phyloP scores from a whole-genome alignment of 1,140 invertebrate species.

The Coenobita brevimanus region DNA sequence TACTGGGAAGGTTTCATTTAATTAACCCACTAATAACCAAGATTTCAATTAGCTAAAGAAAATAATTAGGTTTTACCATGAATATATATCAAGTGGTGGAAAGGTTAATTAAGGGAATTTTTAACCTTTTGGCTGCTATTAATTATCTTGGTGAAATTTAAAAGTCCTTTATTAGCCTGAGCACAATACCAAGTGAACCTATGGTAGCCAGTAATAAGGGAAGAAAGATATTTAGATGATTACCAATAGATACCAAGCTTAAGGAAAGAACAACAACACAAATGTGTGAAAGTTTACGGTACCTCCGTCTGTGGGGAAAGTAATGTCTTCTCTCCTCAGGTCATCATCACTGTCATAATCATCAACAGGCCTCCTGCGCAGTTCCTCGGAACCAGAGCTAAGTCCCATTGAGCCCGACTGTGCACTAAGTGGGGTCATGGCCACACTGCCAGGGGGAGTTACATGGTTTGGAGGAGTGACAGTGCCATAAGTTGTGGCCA shows the following conservation, averaged over 20 bases:
- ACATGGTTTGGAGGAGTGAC: slow-evolving; percentile 66
- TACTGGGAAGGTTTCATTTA: too few relatives aligned
- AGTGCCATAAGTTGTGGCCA: slow-evolving; percentile 60
- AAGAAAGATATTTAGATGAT: not conserved
- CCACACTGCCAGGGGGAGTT: slow-evolving; percentile 65
- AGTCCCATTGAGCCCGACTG: slow-evolving; percentile 64
- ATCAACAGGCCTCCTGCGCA: slow-evolving; percentile 80
- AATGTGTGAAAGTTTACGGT: too few relatives aligned
- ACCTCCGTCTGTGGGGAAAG: slow-evolving; percentile 77
- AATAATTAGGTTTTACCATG: too few relatives aligned
- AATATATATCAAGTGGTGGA: too few relatives aligned
- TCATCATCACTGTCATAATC: slow-evolving; percentile 92
- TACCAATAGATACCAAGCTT: not conserved
- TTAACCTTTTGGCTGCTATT: too few relatives aligned
- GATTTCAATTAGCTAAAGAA: too few relatives aligned
- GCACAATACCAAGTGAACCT: too few relatives aligned
- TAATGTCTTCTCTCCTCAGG: slow-evolving; percentile 88
- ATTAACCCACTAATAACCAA: too few relatives aligned
- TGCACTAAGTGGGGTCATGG: slow-evolving; percentile 61
- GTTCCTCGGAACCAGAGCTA: slow-evolving; percentile 60
- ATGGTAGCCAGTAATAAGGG: too few relatives aligned
- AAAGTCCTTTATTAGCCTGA: too few relatives aligned
- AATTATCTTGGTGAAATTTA: too few relatives aligned
- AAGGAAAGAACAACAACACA: not conserved
- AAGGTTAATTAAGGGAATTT: too few relatives aligned